Evolutionary conservation across 2,888 invertebrate species (phyloP).

Genomic region (Homarus gammarus): DNA sequence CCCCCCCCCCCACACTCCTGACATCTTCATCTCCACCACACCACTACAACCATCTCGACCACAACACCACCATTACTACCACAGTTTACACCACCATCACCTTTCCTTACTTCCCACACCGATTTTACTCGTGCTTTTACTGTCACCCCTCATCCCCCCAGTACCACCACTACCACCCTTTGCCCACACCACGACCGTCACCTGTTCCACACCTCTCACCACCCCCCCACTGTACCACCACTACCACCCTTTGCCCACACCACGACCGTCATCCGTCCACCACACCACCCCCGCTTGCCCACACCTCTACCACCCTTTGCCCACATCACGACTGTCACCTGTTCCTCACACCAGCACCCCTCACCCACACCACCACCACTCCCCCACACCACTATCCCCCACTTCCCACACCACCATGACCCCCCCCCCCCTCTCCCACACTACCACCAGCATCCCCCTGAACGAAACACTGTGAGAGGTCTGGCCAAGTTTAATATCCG

Average conservation of each 20-base stretch:
- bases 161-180: not conserved
- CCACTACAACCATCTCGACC: too few relatives aligned
- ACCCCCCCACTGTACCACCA: too few relatives aligned
- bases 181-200: too few relatives aligned
- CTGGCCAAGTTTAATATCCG: constrained; percentile 4
- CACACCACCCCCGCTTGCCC: not conserved
- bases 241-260: too few relatives aligned
- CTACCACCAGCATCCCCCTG: not conserved
- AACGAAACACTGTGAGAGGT: not conserved
- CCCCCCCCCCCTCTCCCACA: not conserved
- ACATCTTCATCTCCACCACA: too few relatives aligned
- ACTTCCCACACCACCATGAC: not conserved
- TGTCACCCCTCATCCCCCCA: not conserved
- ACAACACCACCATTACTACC: too few relatives aligned
- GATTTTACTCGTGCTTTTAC: too few relatives aligned
- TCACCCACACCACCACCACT: not conserved
- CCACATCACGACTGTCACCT: not conserved
- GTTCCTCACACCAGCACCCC: not conserved
- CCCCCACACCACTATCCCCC: not conserved
- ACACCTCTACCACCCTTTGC: not conserved
- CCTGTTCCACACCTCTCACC: not conserved
- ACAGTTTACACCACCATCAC: too few relatives aligned
- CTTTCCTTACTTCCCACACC: too few relatives aligned
- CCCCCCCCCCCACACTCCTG: too few relatives aligned
- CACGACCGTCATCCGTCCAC: not conserved